Evolutionary conservation across 2,888 invertebrate genomes (phyloP).

Genomic region (Platypus cylindrus): DNA sequence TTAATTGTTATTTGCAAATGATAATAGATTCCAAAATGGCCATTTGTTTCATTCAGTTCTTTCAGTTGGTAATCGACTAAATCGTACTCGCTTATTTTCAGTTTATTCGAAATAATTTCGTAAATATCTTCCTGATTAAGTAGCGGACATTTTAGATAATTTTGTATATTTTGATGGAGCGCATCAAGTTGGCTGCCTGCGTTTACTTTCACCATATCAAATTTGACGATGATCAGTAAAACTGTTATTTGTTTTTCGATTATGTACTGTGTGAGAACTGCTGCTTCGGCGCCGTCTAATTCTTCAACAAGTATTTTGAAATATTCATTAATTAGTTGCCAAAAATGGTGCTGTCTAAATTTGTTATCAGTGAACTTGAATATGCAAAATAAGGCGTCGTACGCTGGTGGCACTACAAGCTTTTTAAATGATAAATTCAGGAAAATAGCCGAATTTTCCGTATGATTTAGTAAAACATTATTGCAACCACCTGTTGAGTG

Average conservation of each 20-base stretch:
- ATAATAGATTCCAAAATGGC: conserved; percentile 23
- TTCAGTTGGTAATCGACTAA: conserved; percentile 13
- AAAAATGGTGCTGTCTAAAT: conserved; percentile 9
- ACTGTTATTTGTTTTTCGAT: neutral
- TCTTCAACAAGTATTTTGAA: conserved; percentile 3
- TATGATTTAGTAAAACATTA: neutral
- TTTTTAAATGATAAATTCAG: neutral
- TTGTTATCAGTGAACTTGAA: conserved; percentile 8
- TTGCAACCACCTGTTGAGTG: neutral
- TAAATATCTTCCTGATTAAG: conserved; percentile 20
- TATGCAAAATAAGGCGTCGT: conserved; percentile 11
- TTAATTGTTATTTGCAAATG: conserved; percentile 15
- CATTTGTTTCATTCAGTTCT: conserved; percentile 16
- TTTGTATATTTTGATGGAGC: neutral
- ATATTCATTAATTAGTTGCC: conserved; percentile 9
- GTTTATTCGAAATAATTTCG: conserved; percentile 17
- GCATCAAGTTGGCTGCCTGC: neutral
- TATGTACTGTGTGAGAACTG: neutral
- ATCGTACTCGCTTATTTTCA: conserved; percentile 16
- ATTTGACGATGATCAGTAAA: neutral
- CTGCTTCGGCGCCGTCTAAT: neutral
- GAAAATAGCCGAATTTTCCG: neutral
- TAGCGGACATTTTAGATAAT: conserved; percentile 4
- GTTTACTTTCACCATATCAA: neutral
- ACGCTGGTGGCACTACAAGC: conserved; percentile 7